These are phyloP conservation scores for Caenorhabditis brenneri DNA, from an alignment of 1,140 invertebrate species.

Conservation along the genomic window DNA sequence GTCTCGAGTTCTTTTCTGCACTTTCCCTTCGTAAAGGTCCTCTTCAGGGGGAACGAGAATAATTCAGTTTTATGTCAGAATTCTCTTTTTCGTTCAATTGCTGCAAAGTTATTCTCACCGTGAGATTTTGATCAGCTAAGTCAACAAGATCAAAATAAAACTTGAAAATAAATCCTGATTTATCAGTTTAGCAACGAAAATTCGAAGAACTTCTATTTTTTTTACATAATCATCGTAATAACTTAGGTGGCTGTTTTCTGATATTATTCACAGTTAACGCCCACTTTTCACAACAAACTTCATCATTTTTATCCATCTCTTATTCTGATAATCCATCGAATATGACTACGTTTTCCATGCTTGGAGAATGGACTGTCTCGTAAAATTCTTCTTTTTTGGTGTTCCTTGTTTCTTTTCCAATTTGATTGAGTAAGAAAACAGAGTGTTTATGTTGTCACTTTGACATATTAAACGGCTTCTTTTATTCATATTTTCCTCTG, in stretches of 20 bases:
- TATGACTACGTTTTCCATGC: background rate
- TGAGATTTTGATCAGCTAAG: too few species aligned
- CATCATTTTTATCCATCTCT: background rate
- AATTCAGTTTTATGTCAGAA: background rate
- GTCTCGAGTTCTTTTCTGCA: background rate
- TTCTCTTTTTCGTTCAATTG: background rate
- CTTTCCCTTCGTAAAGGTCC: too few species aligned
- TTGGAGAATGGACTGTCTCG: background rate
- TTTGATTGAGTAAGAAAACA: background rate
- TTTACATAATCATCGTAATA: too few species aligned
- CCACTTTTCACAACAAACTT: too few species aligned
- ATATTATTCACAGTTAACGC: too few species aligned
- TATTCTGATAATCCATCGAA: background rate
- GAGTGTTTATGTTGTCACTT: conserved; percentile 36
- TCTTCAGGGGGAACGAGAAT: too few species aligned
- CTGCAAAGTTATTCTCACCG: too few species aligned
- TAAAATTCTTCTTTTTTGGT: background rate
- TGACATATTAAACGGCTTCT: conserved; percentile 39
- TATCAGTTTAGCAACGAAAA: too few species aligned
- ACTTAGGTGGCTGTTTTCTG: too few species aligned
- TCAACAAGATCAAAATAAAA: too few species aligned
- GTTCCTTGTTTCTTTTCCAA: background rate
- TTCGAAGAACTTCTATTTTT: too few species aligned
- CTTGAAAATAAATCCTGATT: too few species aligned
- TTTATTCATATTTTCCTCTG: background rate